Percentiles rank a stretch among this genome's conserved stretches.
Conservation (phyloP, 2,797 vertebrate species). For the Halcyon chelicuti region DNA sequence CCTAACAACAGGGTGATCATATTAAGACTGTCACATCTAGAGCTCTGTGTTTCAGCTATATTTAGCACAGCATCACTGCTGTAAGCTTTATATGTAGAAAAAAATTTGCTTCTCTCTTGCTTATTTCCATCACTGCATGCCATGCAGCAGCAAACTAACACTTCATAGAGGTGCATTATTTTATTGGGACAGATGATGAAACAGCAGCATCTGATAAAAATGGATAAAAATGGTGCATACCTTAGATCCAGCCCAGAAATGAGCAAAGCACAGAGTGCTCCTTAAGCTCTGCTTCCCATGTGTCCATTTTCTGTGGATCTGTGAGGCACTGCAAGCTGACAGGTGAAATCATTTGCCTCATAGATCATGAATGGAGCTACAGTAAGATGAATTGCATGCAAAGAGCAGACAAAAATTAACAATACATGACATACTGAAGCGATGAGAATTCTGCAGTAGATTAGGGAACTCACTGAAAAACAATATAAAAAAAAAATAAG, state of each 20-base stretch:
- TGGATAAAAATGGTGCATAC: neutral
- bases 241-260: neutral
- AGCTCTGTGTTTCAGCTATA: constrained; percentile 20
- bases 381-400: constrained; percentile 46
- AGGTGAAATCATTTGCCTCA: constrained; percentile 60
- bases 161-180: neutral
- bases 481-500: neutral
- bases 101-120: neutral
- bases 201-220: neutral
- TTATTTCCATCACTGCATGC: constrained; percentile 22
- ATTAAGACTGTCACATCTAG: constrained; percentile 2
- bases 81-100: neutral
- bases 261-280: neutral
- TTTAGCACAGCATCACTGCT: constrained; percentile 2
- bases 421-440: neutral
- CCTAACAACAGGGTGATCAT: neutral
- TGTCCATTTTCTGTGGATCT: constrained; percentile 28
- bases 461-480: neutral
- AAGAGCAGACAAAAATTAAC: constrained; percentile 45
- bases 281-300: neutral
- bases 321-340: constrained; percentile 40
- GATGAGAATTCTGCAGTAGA: neutral
- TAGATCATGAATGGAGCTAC: constrained; percentile 43
- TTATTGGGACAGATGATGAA: neutral
- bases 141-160: neutral